A percentile compares a stretch with the other conserved stretches of the same genome.
These are phyloP conservation scores for Caenorhabditis tropicalis DNA, from an alignment of 1,140 invertebrate genomes.

Conservation along the genomic window DNA sequence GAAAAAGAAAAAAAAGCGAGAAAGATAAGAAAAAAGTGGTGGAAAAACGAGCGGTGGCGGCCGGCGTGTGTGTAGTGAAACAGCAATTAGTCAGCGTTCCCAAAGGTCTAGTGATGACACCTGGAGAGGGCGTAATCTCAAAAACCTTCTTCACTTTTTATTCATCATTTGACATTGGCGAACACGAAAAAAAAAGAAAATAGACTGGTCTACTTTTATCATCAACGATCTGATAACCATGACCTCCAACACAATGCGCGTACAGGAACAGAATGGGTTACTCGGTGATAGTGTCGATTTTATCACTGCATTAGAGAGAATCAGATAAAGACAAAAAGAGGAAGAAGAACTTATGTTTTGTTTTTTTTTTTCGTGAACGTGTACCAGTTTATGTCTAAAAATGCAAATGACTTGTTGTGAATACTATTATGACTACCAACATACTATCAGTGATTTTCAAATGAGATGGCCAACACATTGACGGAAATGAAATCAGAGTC, in stretches of 20 bases:
- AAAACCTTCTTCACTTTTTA: background rate
- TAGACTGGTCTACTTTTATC: constrained; percentile 19
- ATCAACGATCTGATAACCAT: constrained; percentile 25
- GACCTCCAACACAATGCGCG: constrained; percentile 16
- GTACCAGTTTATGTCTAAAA: background rate
- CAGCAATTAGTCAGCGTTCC: constrained; percentile 40
- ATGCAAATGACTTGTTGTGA: background rate
- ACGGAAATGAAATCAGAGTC: constrained; percentile 19
- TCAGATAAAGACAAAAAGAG: background rate
- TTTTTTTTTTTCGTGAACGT: too few relatives aligned
- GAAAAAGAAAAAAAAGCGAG: background rate
- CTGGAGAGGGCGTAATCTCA: background rate
- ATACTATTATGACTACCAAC: background rate
- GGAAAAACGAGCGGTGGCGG: background rate
- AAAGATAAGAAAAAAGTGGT: constrained; percentile 3
- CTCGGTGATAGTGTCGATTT: constrained; percentile 25
- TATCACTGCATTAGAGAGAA: constrained; percentile 25
- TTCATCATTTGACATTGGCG: background rate
- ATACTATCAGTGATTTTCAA: background rate
- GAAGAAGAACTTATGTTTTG: background rate
- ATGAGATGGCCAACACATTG: background rate
- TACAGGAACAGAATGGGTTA: background rate
- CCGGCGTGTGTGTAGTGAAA: constrained; percentile 12
- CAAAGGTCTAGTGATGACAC: constrained; percentile 41
- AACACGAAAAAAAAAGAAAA: background rate